These are phyloP conservation scores for Chloroceryle amazona DNA, from an alignment of 2,797 vertebrate species.

Conservation along the genomic window DNA sequence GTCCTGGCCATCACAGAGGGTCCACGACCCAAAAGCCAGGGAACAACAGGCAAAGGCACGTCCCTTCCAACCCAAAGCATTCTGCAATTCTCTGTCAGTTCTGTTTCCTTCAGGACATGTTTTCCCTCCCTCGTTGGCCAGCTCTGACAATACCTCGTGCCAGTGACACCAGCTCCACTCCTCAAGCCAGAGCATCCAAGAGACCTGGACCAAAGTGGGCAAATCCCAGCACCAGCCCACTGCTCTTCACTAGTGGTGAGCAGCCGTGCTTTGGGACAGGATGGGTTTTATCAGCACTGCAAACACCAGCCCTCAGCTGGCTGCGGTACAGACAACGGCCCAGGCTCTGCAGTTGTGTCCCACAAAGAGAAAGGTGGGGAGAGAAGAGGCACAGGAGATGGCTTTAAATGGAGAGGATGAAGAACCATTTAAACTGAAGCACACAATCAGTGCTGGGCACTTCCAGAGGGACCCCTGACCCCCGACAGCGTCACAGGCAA, in stretches of 20 bases:
- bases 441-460: neutral
- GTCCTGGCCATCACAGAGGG: too few relatives aligned
- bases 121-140: neutral
- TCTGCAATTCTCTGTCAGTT: neutral
- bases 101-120: neutral
- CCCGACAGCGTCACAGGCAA: fast-evolving
- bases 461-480: neutral
- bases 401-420: neutral
- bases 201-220: neutral
- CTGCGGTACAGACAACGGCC: neutral
- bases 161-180: neutral
- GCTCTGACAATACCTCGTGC: too few relatives aligned
- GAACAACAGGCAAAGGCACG: neutral
- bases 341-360: fast-evolving
- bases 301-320: neutral
- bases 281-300: neutral
- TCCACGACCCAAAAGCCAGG: neutral
- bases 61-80: too few relatives aligned
- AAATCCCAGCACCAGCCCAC: neutral
- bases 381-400: neutral
- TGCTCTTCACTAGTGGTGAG: too few relatives aligned
- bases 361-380: neutral
- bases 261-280: neutral
- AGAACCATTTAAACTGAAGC: neutral
- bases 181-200: neutral